Evolutionary conservation across 1,140 invertebrate genomes (phyloP), one percentile per base, ranked within the genome.

Genomic region (Ylistrum balloti): DNA sequence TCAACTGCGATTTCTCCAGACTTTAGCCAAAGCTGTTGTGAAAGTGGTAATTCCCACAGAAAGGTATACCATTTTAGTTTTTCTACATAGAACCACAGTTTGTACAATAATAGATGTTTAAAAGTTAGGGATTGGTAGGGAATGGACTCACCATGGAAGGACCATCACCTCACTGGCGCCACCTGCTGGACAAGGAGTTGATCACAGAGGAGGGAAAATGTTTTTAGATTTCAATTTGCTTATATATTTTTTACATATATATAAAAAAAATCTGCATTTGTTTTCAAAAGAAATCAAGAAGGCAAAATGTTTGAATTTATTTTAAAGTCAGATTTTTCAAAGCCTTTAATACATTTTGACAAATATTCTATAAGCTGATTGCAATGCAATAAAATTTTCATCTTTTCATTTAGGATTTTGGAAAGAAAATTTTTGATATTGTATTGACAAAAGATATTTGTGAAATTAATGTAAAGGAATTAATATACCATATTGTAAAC

Each of bases 31-130:
- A 96, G 98, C 98, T 91, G 97, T 99, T 96, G 98, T 99, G 92
- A 99, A 99, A 98, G 99, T 99, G 95, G 98, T 99, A 95, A 98
- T 99, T 96, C 99, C 99, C 93, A 99, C 98, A 92, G 99, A 99
- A 97, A 98, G 98, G 98, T 98, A 96, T 95, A 95, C 87, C 85
- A 97, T 97, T 96, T 89, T 89, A 86, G 38, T 90, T 91, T 90
- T 87, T 91, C 28, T 38, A 74, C n/a, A 1, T 74, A 74, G 56
- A 74, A 74, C 56, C 0, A 74, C 56, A 74, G 28, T 28, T 74
- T 74, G n/a, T 74, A 28, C 56, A 74, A 74, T 17, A 5, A 74
- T 74, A 28, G 22, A 45, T 45, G 41, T 45, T 45, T 74, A 74
- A 38, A 74, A 74, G 56, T 74, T 74, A 74, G 56, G 56, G 56